These are phyloP conservation scores for Macrotis lagotis DNA, from an alignment of 2,113 vertebrate genomes.

Conservation along the genomic window DNA sequence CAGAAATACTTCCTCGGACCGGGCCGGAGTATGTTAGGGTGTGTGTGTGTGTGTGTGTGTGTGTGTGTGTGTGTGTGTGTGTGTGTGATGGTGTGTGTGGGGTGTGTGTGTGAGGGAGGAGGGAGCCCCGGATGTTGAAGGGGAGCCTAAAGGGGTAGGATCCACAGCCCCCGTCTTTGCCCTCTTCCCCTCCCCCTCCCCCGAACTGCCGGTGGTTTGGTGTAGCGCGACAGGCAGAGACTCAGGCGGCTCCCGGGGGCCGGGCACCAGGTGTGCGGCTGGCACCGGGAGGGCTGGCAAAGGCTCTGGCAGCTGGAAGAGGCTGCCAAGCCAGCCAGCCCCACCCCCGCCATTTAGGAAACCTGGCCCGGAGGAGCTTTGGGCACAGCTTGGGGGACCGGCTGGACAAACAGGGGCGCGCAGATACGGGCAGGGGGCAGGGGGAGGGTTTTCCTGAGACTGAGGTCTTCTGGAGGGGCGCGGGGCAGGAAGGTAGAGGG, in stretches of 20 bases:
- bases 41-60: background rate
- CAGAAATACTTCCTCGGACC: background rate
- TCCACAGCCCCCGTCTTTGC: conserved; percentile 4
- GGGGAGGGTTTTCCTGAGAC: background rate
- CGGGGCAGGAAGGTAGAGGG: background rate
- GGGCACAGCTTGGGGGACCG: background rate
- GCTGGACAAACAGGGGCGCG: background rate
- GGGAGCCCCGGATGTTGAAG: background rate
- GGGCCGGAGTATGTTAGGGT: background rate
- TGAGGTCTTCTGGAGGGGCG: background rate
- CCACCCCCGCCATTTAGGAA: conserved; percentile 46
- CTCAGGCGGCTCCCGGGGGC: conserved; percentile 49
- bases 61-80: background rate
- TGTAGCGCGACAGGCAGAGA: conserved; percentile 71
- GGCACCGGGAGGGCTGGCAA: conserved; percentile 28
- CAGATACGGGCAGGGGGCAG: conserved; percentile 6
- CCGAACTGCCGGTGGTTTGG: conserved; percentile 80
- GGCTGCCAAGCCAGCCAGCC: conserved; percentile 17
- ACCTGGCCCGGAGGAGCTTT: background rate
- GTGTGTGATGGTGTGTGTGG: background rate
- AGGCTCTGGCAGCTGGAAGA: conserved; percentile 23
- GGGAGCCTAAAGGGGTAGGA: conserved; percentile 3
- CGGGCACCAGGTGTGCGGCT: conserved; percentile 34
- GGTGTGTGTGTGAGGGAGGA: background rate
- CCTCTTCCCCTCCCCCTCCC: conserved; percentile 63